These are phyloP conservation scores for Epiblema foenella DNA, from an alignment of 2,888 invertebrate species.

Conservation along the genomic window DNA sequence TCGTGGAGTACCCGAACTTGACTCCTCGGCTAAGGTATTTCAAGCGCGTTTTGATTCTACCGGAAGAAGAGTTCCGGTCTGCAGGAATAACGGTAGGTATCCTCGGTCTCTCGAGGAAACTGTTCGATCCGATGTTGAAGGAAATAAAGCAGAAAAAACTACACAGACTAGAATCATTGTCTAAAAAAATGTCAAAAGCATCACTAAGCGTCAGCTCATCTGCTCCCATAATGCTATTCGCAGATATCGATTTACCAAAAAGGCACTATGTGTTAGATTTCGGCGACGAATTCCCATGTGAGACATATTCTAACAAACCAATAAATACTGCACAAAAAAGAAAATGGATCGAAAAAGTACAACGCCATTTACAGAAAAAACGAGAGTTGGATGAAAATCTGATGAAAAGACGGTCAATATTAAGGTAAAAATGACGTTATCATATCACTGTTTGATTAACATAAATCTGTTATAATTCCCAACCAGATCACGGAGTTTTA, in stretches of 20 bases:
- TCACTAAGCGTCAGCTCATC: background rate
- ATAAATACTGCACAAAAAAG: conserved; percentile 16
- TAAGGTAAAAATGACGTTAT: background rate
- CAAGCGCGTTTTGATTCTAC: conserved; percentile 20
- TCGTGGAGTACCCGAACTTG: conserved; percentile 23
- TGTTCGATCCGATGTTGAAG: conserved; percentile 32
- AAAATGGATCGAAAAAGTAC: conserved; percentile 25
- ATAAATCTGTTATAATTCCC: background rate
- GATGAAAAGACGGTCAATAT: conserved; percentile 3
- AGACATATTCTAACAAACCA: conserved; percentile 3
- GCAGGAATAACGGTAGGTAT: conserved; percentile 31
- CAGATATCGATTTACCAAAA: conserved; percentile 19
- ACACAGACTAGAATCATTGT: background rate
- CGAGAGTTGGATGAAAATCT: conserved; percentile 1
- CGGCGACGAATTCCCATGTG: conserved; percentile 13
- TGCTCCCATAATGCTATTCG: background rate
- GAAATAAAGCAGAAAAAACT: conserved; percentile 14
- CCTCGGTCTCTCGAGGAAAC: conserved; percentile 15
- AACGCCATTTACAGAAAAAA: background rate
- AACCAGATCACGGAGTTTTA: conserved; percentile 9
- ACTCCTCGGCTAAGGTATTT: conserved; percentile 15
- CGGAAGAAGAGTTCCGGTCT: conserved; percentile 20
- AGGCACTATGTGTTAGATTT: background rate
- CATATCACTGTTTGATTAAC: background rate
- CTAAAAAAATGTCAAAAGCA: conserved; percentile 8